Percentiles rank a stretch among this genome's conserved stretches.
These are phyloP conservation scores for Stratiolaelaps scimitus DNA, from an alignment of 1,140 invertebrate genomes.

Conservation along the genomic window DNA sequence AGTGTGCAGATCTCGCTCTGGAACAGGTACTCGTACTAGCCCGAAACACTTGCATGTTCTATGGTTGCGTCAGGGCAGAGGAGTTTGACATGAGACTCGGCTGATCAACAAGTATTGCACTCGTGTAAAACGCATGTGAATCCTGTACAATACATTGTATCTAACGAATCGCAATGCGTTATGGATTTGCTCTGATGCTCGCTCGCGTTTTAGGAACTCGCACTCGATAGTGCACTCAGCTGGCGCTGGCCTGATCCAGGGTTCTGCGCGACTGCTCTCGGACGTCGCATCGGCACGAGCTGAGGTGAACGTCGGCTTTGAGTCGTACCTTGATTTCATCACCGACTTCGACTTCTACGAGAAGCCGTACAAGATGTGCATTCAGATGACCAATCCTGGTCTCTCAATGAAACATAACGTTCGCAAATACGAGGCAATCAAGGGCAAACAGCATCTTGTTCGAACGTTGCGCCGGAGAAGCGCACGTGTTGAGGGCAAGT, in stretches of 20 bases:
- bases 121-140: no score
- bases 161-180: background rate
- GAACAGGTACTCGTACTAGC: constrained; percentile 44
- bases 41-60: no score
- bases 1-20: constrained; percentile 71
- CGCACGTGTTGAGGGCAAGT: constrained; percentile 50
- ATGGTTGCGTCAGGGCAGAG: no score
- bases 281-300: constrained; percentile 55
- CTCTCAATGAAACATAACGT: constrained; percentile 53
- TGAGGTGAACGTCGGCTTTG: constrained; percentile 55
- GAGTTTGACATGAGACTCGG: no score
- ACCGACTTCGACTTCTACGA: constrained; percentile 67
- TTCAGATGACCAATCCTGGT: constrained; percentile 60
- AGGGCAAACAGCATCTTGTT: constrained; percentile 52
- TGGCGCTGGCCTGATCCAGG: constrained; percentile 55
- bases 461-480: constrained; percentile 48
- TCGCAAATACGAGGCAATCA: constrained; percentile 55
- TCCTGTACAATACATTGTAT: background rate
- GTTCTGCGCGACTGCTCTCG: constrained; percentile 52
- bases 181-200: background rate
- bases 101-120: no score
- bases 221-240: constrained; percentile 61
- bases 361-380: constrained; percentile 57
- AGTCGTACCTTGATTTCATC: constrained; percentile 57
- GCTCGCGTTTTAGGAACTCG: constrained; percentile 64